These are phyloP conservation scores for Taxidea taxus DNA, from an alignment of 2,113 vertebrate genomes.

Conservation along the genomic window DNA sequence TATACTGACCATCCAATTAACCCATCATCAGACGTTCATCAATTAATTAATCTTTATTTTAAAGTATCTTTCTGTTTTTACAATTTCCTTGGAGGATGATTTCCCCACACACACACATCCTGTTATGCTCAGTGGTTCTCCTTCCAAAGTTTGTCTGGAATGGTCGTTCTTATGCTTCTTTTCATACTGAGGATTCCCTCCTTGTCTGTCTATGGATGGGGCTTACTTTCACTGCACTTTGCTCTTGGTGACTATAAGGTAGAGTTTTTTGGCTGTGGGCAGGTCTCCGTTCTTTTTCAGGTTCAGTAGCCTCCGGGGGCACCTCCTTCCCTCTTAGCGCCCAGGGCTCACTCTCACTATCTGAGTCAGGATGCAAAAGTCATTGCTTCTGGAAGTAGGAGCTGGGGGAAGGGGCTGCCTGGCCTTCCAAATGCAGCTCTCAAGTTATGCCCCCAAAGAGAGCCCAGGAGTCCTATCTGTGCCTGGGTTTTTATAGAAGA, in stretches of 20 bases:
- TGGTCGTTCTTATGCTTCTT: not conserved
- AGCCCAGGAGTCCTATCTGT: not conserved
- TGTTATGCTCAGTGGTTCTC: not conserved
- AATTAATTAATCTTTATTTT: not conserved
- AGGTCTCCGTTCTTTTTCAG: not conserved
- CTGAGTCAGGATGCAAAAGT: not conserved
- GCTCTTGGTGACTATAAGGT: not conserved
- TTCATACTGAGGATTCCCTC: not conserved
- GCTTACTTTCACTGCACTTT: not conserved
- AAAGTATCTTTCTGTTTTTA: not conserved
- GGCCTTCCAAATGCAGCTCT: not conserved
- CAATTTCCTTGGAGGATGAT: not conserved
- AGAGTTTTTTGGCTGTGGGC: not conserved
- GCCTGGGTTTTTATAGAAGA: not conserved
- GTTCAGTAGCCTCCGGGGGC: not conserved
- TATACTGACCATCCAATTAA: not conserved
- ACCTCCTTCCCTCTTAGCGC: not conserved
- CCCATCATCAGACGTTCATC: not conserved
- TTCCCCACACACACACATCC: not conserved
- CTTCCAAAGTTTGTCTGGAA: not conserved
- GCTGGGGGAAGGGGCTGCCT: not conserved
- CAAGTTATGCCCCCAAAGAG: not conserved
- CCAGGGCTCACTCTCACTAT: not conserved
- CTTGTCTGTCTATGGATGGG: not conserved
- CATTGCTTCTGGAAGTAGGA: not conserved